These are phyloP conservation scores for Hololepta plana DNA, from an alignment of 2,888 invertebrate genomes.

Conservation along the genomic window DNA sequence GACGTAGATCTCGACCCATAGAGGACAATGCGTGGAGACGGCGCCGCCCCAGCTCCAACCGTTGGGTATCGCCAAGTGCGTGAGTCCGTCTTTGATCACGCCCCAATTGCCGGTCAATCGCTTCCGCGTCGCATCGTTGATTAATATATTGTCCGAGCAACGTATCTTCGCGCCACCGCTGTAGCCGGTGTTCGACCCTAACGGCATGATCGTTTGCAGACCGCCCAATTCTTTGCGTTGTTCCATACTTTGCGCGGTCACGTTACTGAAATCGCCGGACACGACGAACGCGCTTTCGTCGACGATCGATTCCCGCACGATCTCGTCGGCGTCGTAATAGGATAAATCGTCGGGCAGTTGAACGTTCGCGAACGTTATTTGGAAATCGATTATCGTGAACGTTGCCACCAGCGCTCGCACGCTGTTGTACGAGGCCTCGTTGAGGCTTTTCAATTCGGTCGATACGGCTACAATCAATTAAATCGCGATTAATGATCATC, in stretches of 20 bases:
- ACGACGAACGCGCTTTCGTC: background rate
- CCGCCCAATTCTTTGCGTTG: constrained; percentile 13
- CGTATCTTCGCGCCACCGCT: constrained; percentile 9
- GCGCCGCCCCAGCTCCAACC: constrained; percentile 73
- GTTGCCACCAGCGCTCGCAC: no score
- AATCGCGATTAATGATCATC: no score
- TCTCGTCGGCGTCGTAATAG: constrained; percentile 3
- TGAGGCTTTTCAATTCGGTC: no score
- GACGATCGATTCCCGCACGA: constrained; percentile 2
- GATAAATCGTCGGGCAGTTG: no score
- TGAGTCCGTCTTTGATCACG: constrained; percentile 49
- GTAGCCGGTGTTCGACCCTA: constrained; percentile 17
- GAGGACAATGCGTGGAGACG: constrained; percentile 54
- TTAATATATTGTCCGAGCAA: constrained; percentile 14
- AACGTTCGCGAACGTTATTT: no score
- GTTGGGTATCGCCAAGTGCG: constrained; percentile 62
- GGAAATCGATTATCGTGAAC: no score
- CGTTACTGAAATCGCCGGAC: constrained; percentile 8
- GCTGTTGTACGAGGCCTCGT: no score
- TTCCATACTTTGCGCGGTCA: constrained; percentile 4
- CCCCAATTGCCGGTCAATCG: constrained; percentile 36
- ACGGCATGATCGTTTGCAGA: constrained; percentile 17
- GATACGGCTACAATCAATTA: no score
- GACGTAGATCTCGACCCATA: constrained; percentile 53
- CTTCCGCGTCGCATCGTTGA: constrained; percentile 15